These are phyloP conservation scores for Symphodus melops DNA, from an alignment of 2,113 vertebrate genomes.

Conservation along the genomic window DNA sequence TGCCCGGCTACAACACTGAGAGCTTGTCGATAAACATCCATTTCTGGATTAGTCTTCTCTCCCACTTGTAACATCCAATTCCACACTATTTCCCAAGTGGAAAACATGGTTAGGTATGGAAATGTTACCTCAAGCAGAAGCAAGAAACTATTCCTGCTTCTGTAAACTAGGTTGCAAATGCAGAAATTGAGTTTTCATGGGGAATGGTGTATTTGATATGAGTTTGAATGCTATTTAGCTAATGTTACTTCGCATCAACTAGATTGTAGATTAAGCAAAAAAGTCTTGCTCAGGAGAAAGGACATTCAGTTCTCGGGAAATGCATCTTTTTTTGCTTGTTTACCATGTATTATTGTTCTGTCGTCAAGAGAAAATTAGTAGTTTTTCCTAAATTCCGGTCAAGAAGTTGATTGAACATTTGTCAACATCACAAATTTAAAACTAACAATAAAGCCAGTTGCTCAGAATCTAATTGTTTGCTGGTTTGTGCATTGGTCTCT, in stretches of 20 bases:
- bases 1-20: slow-evolving; percentile 53
- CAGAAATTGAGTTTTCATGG: slow-evolving; percentile 15
- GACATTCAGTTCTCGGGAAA: not conserved
- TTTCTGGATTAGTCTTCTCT: slow-evolving; percentile 61
- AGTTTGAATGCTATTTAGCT: slow-evolving; percentile 7
- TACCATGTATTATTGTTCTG: not conserved
- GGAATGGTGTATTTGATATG: slow-evolving; percentile 26
- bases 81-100: slow-evolving; percentile 45
- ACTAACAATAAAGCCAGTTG: not conserved
- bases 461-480: slow-evolving; percentile 1
- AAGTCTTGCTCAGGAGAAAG: not conserved
- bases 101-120: slow-evolving; percentile 35
- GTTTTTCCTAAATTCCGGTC: not conserved
- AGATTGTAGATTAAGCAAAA: not conserved
- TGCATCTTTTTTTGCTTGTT: not conserved
- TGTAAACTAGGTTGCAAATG: slow-evolving; percentile 41
- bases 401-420: slow-evolving; percentile 23
- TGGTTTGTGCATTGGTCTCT: not conserved
- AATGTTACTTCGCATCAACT: slow-evolving; percentile 34
- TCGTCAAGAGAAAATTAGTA: no score
- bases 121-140: slow-evolving; percentile 24
- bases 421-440: not conserved
- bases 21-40: slow-evolving; percentile 69
- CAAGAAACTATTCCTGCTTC: slow-evolving; percentile 26
- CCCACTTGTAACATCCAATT: slow-evolving; percentile 52